Evolutionary conservation across 2,797 vertebrate species (phyloP).

Genomic region (Lithobates pipiens): DNA sequence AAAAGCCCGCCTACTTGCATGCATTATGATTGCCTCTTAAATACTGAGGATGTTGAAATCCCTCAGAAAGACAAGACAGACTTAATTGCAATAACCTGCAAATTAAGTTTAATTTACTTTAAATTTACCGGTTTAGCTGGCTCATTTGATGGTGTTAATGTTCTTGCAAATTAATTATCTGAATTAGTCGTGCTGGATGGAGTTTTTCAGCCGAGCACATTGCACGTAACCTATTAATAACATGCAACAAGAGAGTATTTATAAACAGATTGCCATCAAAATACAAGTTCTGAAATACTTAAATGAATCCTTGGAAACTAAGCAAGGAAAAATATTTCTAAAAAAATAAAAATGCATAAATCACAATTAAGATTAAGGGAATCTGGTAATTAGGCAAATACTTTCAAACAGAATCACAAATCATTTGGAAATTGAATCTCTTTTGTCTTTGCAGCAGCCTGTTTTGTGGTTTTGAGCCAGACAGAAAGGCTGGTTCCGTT

Average conservation of each 20-base stretch:
- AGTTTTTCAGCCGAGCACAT: conserved; percentile 87
- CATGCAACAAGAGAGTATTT: conserved; percentile 95
- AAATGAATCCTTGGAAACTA: conserved; percentile 80
- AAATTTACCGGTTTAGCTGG: conserved; percentile 91
- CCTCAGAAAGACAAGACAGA: conserved; percentile 88
- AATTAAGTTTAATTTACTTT: conserved; percentile 95
- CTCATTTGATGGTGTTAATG: conserved; percentile 96
- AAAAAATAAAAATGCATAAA: not conserved
- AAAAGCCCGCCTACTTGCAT: conserved; percentile 84
- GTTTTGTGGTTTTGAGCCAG: conserved; percentile 69
- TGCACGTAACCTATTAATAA: conserved; percentile 89
- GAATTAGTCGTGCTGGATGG: conserved; percentile 97
- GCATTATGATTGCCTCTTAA: conserved; percentile 88
- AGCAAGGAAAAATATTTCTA: conserved; percentile 64
- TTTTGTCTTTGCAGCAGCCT: conserved; percentile 68
- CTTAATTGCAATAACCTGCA: conserved; percentile 97
- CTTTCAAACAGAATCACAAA: conserved; percentile 65
- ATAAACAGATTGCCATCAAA: conserved; percentile 79
- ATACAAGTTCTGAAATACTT: conserved; percentile 73
- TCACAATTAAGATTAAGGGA: not conserved
- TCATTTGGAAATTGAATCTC: conserved; percentile 70
- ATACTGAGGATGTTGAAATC: conserved; percentile 86
- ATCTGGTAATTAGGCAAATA: conserved; percentile 55
- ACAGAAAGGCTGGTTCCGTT: conserved; percentile 67
- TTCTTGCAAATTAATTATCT: conserved; percentile 99